phyloP scores from a whole-genome alignment of 2,888 invertebrate species.

The Apamea anceps region DNA sequence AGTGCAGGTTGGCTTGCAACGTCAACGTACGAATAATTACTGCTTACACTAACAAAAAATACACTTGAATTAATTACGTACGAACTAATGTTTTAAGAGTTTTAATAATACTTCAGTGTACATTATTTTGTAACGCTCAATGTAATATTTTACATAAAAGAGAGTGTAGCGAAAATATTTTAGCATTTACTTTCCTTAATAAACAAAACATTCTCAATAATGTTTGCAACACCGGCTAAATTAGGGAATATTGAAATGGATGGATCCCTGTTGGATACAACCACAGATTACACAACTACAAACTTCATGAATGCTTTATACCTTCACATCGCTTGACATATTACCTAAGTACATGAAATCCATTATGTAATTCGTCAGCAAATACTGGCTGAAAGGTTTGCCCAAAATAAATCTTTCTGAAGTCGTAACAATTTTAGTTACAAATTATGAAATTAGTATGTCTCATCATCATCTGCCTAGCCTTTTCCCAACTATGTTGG shows the following conservation, averaged over 20 bases:
- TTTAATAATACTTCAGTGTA: constrained; percentile 15
- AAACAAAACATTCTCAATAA: constrained; percentile 40
- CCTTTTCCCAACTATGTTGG: no score
- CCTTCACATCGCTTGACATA: background rate
- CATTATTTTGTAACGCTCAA: constrained; percentile 13
- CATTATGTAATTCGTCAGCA: background rate
- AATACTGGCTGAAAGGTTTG: background rate
- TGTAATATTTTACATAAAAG: constrained; percentile 26
- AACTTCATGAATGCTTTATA: constrained; percentile 35
- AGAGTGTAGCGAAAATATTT: constrained; percentile 6
- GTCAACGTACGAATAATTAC: constrained; percentile 60
- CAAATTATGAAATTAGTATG: background rate
- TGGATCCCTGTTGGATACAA: constrained; percentile 48
- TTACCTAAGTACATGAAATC: background rate
- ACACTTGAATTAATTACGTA: constrained; percentile 49
- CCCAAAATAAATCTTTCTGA: constrained; percentile 4
- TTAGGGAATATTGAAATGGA: constrained; percentile 48
- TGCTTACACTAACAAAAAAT: constrained; percentile 50
- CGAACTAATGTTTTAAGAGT: constrained; percentile 15
- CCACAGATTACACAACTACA: constrained; percentile 41
- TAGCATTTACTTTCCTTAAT: constrained; percentile 22
- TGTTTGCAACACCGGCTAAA: constrained; percentile 46
- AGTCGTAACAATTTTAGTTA: background rate
- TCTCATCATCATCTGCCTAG: background rate
- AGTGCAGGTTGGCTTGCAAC: constrained; percentile 43